Evolutionary conservation across 2,797 vertebrate species (phyloP).

Genomic region (Cephalopachus bancanus): DNA sequence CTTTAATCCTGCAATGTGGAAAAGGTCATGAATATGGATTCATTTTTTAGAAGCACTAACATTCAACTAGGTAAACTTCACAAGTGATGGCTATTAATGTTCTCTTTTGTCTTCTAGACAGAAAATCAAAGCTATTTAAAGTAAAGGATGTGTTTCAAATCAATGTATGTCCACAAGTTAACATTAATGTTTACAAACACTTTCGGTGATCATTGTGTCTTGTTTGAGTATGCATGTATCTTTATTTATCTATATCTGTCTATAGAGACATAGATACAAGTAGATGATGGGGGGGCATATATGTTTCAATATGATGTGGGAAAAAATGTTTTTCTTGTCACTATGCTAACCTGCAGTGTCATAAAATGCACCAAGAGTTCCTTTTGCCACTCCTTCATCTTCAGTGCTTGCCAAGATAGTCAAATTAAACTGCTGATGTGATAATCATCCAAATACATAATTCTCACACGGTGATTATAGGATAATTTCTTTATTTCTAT

Average conservation of each 20-base stretch:
- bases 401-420: constrained; percentile 7
- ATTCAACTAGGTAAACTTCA: constrained; percentile 86
- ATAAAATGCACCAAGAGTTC: not conserved
- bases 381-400: constrained; percentile 21
- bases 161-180: constrained; percentile 87
- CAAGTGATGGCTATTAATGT: constrained; percentile 86
- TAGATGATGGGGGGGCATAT: not conserved
- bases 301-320: not conserved
- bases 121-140: constrained; percentile 90
- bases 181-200: constrained; percentile 84
- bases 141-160: constrained; percentile 88
- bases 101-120: constrained; percentile 88
- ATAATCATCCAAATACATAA: constrained; percentile 65
- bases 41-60: constrained; percentile 83
- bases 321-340: not conserved
- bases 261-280: not conserved
- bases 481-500: constrained; percentile 70
- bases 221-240: constrained; percentile 54
- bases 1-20: constrained; percentile 74
- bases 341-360: not conserved
- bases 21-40: constrained; percentile 82
- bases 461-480: constrained; percentile 44
- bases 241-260: not conserved
- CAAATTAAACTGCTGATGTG: constrained; percentile 51
- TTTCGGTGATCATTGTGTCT: constrained; percentile 77